Evolutionary conservation across 2,113 vertebrate genomes (phyloP).

Genomic region (Syngnathus scovelli): DNA sequence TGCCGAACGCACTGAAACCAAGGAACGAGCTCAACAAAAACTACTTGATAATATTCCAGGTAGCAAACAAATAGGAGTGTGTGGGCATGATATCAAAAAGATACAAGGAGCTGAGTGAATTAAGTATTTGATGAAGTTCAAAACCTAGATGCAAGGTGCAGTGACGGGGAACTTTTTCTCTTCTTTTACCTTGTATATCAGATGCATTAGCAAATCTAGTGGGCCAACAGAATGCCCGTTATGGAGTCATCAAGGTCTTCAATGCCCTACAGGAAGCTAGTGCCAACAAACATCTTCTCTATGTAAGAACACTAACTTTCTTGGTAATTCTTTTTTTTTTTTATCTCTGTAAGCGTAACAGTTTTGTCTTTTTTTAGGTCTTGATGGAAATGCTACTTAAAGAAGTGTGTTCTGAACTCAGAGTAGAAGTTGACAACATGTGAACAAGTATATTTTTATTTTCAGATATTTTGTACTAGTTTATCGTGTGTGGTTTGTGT

Average conservation of each 20-base stretch:
- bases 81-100: neutral
- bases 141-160: neutral
- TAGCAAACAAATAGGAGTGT: slow-evolving; percentile 43
- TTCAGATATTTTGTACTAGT: neutral
- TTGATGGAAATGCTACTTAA: slow-evolving; percentile 91
- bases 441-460: slow-evolving; percentile 46
- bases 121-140: neutral
- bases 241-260: slow-evolving; percentile 95
- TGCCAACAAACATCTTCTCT: slow-evolving; percentile 96
- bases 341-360: neutral
- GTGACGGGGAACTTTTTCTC: neutral
- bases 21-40: slow-evolving; percentile 92
- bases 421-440: slow-evolving; percentile 75
- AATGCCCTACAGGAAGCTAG: slow-evolving; percentile 88
- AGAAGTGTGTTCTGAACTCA: slow-evolving; percentile 90
- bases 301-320: slow-evolving; percentile 74
- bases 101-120: neutral
- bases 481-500: neutral
- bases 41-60: slow-evolving; percentile 97
- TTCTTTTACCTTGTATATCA: slow-evolving; percentile 49
- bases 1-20: slow-evolving; percentile 80
- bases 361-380: slow-evolving; percentile 65
- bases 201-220: slow-evolving; percentile 92
- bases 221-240: slow-evolving; percentile 94
- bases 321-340: neutral